Base-by-base conservation (phyloP, 2,113 vertebrate species). In the Speoplatyrhinus poulsoni region DNA sequence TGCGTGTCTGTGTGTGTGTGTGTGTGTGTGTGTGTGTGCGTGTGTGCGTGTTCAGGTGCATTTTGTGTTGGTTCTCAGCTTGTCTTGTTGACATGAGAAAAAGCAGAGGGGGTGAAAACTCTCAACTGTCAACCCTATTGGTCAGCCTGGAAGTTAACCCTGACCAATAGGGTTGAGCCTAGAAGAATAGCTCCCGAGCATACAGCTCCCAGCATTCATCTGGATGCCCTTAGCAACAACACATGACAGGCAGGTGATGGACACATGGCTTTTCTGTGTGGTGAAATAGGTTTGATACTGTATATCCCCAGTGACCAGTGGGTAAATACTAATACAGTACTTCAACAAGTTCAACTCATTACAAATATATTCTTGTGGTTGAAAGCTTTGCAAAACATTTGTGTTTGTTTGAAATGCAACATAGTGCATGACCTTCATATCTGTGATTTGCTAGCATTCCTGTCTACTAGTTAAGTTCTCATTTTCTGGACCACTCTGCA, bases 131-230 rank as follows among this genome's bases (percentile, higher is more conserved):
- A 90, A 82, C 60, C 33, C 72, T 74, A 69, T 19, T 41, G 36
- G 36, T 41, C 36, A 41, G 75, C 70, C 71, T 62, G 48, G 68
- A 78, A 69, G 83, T 83, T 89, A 87, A 90, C 86, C 82, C 87
- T 77, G 75, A 79, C 73, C 85, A 88, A 69, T 84, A 57, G 72
- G 65, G 67, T 69, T 74, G 50, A 75, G 75, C 76, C 67, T 66
- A 67, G 64, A 75, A 68, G 48, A 47, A 66, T 62, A 46, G 60
- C 66, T 32, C 9, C 15, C 6, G n/a, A 70, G 78, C 83, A 84
- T 85, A 85, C 85, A 86, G 76, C 4, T 88, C 85, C 84, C 83
- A 83, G 82, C 84, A 89, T 80, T 85, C 86, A 88, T 79, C 73
- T 84, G 77, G 73, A 83, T 60, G 69, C 72, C 76, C 77, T 88